Conservation (phyloP, 1,140 invertebrate genomes). For the Meloidogyne exigua region DNA sequence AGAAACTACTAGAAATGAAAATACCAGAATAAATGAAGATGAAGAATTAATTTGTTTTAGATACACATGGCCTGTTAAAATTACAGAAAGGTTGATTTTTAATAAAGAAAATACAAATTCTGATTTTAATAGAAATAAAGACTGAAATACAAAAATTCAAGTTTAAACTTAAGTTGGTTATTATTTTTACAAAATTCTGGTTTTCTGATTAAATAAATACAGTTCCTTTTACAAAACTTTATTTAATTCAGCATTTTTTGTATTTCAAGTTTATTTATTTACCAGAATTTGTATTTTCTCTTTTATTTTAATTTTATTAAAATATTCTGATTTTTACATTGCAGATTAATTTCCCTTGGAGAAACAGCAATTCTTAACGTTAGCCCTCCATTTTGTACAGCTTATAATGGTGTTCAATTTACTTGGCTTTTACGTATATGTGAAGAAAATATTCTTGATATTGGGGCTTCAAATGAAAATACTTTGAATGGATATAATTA, state of each 20-base stretch:
- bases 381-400: slow-evolving; percentile 42
- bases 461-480: slow-evolving; percentile 1
- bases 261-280: too few relatives aligned
- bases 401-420: slow-evolving; percentile 39
- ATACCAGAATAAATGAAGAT: neutral
- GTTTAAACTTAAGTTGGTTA: too few relatives aligned
- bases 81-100: slow-evolving; percentile 33
- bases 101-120: neutral
- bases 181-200: too few relatives aligned
- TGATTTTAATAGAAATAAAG: neutral
- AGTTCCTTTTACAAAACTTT: too few relatives aligned
- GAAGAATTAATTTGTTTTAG: slow-evolving; percentile 36
- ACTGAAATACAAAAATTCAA: too few relatives aligned
- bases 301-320: too few relatives aligned
- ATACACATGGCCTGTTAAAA: slow-evolving; percentile 37
- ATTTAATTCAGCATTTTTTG: too few relatives aligned
- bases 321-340: neutral
- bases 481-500: neutral
- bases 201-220: too few relatives aligned
- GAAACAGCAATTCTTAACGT: slow-evolving; percentile 40
- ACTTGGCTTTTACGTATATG: slow-evolving; percentile 41
- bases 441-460: slow-evolving; percentile 36
- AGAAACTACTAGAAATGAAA: neutral
- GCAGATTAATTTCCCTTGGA: slow-evolving; percentile 25
- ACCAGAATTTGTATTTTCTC: too few relatives aligned